Percentiles rank a stretch among this genome's conserved stretches.
Evolutionary conservation across 2,113 vertebrate species (phyloP).

Genomic region (Aspiorhynchus laticeps): DNA sequence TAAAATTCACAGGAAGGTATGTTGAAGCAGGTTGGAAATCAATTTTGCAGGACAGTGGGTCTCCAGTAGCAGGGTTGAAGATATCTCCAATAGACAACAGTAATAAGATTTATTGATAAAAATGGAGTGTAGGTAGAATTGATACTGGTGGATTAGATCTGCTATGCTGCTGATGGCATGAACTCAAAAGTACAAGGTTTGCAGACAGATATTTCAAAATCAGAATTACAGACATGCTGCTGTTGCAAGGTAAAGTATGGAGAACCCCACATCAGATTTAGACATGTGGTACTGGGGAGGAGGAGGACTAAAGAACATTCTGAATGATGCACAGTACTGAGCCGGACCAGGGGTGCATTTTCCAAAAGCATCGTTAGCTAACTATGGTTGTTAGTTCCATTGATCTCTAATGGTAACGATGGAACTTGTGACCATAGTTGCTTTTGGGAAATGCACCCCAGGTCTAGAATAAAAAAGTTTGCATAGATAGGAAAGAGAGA

Average conservation of each 20-base stretch:
- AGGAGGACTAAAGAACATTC: neutral
- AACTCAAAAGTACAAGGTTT: neutral
- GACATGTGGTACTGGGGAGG: neutral
- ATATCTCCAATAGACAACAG: neutral
- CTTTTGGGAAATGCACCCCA: no score
- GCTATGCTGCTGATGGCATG: neutral
- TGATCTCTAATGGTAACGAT: no score
- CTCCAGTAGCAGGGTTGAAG: neutral
- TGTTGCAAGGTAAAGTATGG: neutral
- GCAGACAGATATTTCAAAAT: neutral
- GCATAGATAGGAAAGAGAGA: no score
- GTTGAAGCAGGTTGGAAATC: neutral
- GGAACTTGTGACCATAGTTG: no score
- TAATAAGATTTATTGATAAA: neutral
- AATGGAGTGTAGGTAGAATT: neutral
- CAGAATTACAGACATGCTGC: neutral
- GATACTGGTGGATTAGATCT: neutral
- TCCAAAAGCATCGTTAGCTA: no score
- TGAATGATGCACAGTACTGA: neutral
- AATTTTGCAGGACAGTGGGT: neutral
- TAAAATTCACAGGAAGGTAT: neutral
- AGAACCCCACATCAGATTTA: neutral
- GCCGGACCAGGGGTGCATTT: neutral
- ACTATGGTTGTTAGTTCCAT: no score
- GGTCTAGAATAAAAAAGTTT: no score